Conservation (phyloP, 2,113 vertebrate genomes). For the Protomyctophum bolini region DNA sequence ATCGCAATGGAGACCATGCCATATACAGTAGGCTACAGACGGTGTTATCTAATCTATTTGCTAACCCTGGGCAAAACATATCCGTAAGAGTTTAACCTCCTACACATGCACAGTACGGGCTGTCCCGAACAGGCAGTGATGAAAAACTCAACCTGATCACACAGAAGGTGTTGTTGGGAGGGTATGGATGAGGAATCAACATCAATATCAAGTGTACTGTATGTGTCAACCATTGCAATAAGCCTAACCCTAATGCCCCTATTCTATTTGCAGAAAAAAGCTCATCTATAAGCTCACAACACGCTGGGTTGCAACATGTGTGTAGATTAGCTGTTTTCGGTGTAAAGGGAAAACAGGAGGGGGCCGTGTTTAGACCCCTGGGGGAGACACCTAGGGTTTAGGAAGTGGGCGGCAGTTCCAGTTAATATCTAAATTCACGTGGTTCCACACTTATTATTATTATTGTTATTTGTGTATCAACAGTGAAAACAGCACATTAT, state of each 20-base stretch:
- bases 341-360: too few relatives aligned
- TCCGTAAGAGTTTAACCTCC: too few relatives aligned
- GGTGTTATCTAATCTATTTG: conserved; percentile 23
- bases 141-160: neutral
- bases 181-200: neutral
- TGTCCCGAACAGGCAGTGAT: neutral
- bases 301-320: too few relatives aligned
- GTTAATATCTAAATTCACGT: too few relatives aligned
- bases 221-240: neutral
- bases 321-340: too few relatives aligned
- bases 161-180: neutral
- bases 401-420: neutral
- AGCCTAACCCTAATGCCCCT: too few relatives aligned
- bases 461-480: too few relatives aligned
- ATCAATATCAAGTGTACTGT: neutral
- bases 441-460: too few relatives aligned
- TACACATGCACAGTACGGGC: neutral
- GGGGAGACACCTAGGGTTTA: neutral
- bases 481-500: neutral
- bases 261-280: too few relatives aligned
- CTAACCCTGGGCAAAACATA: conserved; percentile 1
- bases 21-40: neutral
- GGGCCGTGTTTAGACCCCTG: too few relatives aligned
- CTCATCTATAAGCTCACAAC: too few relatives aligned
- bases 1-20: conserved; percentile 24